A percentile compares a stretch with the other conserved stretches of the same genome.
Evolutionary conservation across 2,797 vertebrate genomes (phyloP).

Genomic region (Lithobates sylvaticus): DNA sequence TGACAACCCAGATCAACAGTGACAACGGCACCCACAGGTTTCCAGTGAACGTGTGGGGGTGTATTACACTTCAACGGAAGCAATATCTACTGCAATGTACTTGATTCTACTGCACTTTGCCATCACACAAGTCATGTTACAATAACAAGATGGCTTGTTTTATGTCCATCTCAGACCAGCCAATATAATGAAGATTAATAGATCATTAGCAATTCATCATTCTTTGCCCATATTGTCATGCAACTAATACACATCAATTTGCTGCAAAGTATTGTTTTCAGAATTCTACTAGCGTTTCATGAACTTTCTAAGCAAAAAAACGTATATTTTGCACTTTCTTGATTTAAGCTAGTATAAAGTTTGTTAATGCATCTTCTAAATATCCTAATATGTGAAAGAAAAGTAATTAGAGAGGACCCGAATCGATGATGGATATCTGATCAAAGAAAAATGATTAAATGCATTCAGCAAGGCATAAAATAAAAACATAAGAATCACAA

Average conservation of each 20-base stretch:
- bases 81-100: slow-evolving; percentile 5
- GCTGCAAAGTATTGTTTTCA: too few species aligned
- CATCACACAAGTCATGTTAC: slow-evolving; percentile 5
- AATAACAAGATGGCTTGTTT: slow-evolving; percentile 20
- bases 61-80: slow-evolving; percentile 13
- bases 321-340: too few species aligned
- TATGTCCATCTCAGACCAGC: neutral
- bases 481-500: too few species aligned
- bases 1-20: slow-evolving; percentile 43
- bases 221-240: slow-evolving; percentile 14
- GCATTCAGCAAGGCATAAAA: too few species aligned
- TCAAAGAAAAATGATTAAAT: too few species aligned
- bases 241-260: neutral
- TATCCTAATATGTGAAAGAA: too few species aligned
- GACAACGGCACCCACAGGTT: slow-evolving; percentile 24
- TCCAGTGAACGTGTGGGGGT: slow-evolving; percentile 7
- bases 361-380: too few species aligned
- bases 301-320: too few species aligned
- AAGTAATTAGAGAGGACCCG: too few species aligned
- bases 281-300: neutral
- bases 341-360: too few species aligned
- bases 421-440: too few species aligned
- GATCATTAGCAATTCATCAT: slow-evolving; percentile 12
- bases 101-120: neutral
- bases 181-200: slow-evolving; percentile 23